phyloP scores from a whole-genome alignment of 2,888 invertebrate species.

The Eulithis testata region DNA sequence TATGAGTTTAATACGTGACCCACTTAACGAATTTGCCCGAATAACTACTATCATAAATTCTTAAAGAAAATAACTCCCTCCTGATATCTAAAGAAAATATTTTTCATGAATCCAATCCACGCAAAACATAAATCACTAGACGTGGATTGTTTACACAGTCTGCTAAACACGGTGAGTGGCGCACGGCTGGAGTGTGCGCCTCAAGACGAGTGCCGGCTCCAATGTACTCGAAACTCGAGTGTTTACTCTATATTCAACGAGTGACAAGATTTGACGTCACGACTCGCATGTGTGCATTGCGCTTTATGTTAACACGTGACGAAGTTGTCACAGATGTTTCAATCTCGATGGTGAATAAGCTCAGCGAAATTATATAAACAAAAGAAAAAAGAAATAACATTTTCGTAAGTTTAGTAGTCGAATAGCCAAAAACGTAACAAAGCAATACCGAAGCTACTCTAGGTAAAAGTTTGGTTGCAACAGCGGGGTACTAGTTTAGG shows the following conservation, averaged over 20 bases:
- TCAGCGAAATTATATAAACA: constrained; percentile 23
- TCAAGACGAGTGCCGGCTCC: constrained; percentile 68
- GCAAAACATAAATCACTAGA: constrained; percentile 53
- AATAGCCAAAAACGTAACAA: constrained; percentile 38
- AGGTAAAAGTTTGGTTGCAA: constrained; percentile 64
- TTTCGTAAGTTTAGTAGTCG: constrained; percentile 30
- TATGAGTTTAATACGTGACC: neutral
- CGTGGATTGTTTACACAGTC: constrained; percentile 69
- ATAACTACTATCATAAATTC: neutral
- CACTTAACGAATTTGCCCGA: neutral
- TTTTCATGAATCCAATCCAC: constrained; percentile 35
- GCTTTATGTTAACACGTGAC: constrained; percentile 45
- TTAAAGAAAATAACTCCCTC: constrained; percentile 10
- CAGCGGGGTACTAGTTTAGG: constrained; percentile 55
- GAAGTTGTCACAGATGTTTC: constrained; percentile 38
- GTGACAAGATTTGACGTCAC: constrained; percentile 66
- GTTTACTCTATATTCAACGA: constrained; percentile 73
- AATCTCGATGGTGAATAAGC: constrained; percentile 27
- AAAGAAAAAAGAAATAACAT: too few relatives aligned
- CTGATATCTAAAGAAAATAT: constrained; percentile 27
- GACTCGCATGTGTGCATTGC: constrained; percentile 48
- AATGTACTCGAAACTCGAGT: constrained; percentile 64
- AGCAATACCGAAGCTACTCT: constrained; percentile 47
- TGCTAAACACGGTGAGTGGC: constrained; percentile 68
- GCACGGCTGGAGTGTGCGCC: constrained; percentile 56